Base-by-base conservation (phyloP, 2,888 invertebrate genomes). In the Tenthredo scrophulariae region DNA sequence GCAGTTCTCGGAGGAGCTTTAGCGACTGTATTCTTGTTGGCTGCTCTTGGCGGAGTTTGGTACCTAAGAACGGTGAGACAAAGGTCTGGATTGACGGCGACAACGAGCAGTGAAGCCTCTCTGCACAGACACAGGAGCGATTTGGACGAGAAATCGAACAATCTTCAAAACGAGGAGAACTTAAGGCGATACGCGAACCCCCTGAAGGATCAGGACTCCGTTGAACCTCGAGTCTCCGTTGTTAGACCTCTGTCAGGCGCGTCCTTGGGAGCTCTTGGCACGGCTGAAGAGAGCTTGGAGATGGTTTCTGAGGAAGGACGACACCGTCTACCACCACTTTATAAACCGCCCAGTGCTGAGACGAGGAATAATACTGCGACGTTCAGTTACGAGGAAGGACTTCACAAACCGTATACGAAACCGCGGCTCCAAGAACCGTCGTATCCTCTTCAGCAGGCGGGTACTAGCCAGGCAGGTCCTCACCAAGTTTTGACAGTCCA, bases 91-190 rank as follows among this genome's bases (percentile, higher is more conserved):
- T 65, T 93, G 37, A 93, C 93, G 0, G 92, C 93, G 0, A 92
- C 93, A 1, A 93, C 93, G 40, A 92, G 91, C 86, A 93, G 93
- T 88, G 93, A 93, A 84, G 93, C 93, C 0, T 91, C 93, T 50
- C 84, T 93, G 83, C 93, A 93, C 85, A 93, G 95, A 88, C 95
- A 96, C 90, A 96, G 96, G 91, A 97, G 97, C 91, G 97, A 93
- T 85, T 88, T 93, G 40, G 93, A 97, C 91, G 97, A 98, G 91
- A 98, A 98, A 92, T 97, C 98, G 3, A 98, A 98, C 93, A 98
- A 98, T 93, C 94, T 97, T 85, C 98, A 98, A 93, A 98, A 98
- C 93, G 97, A 98, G 92, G 98, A 98, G 93, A 98, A 98, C 92
- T 94, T 98, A 85, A 95, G 98, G 84, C 95, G 97, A 87, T 97